Evolutionary conservation across 1,140 invertebrate species (phyloP), one percentile per base, ranked within the genome.

Genomic region (Eurytemora carolleeae): DNA sequence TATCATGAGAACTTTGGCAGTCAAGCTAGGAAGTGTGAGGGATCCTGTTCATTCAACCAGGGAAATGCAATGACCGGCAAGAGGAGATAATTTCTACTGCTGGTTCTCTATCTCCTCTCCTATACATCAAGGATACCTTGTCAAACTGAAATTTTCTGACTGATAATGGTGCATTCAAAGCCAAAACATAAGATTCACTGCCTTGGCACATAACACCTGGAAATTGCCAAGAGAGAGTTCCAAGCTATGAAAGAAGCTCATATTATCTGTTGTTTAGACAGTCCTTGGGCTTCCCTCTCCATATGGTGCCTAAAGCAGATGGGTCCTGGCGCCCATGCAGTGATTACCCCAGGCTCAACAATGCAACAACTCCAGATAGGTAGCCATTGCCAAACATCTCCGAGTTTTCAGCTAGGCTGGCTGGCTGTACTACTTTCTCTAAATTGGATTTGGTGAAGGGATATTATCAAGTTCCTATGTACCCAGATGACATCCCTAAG

Each of bases 281-380:
- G 63, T 24, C 55, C 56, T 12, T 68, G 60, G 61, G 26, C 65
- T 7, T 69, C 67, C 2, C 65, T 62, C n/a, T 69, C 3, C 65
- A 67, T 59, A 65, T 68, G 58, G 63, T 70, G 1, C 63, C 60
- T 0, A 68, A 69, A 53, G 61, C 58, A 26, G 22, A 53, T 12
- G 71, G 69, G 3, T 60, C 62, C 3, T 73, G 68, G 65, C 63
- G 76, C 23, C 65, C 70, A 0, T 72, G 70, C 61, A 71, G 74
- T 0, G 75, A 78, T 66, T 78, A 74, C 62, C 64, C 71, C 2
- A 52, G 57, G 17, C 62, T 77, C 0, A 78, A 78, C 64, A 53
- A 65, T 0, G 21, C 68, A 3, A 76, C 73, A 3, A 60, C 67
- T 18, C 67, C 69, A 0, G 73, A 77, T 59, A 31, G 66, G 0